Conservation (phyloP, 2,797 vertebrate species). For the Emydoidea blandingii region DNA sequence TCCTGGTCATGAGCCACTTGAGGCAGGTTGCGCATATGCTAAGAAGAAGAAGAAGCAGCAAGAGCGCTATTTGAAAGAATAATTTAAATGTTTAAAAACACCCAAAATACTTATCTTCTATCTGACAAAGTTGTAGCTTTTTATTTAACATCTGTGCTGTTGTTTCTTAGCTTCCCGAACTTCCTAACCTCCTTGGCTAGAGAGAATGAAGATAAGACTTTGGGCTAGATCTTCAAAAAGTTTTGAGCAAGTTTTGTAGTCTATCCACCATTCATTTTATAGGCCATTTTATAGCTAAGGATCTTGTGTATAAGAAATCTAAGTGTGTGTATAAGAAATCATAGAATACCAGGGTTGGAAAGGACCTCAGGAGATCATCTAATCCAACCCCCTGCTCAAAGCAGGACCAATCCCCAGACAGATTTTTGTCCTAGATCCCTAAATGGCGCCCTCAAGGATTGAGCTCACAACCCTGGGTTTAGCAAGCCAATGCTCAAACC, state of each 20-base stretch:
- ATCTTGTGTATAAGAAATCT: background rate
- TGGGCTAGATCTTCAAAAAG: background rate
- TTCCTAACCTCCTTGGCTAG: background rate
- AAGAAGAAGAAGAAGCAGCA: background rate
- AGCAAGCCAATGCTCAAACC: too few species aligned
- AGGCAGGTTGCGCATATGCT: too few species aligned
- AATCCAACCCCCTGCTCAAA: too few species aligned
- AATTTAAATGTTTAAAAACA: constrained; percentile 45
- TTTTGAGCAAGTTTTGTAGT: background rate
- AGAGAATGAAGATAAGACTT: constrained; percentile 2
- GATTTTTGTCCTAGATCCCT: too few species aligned
- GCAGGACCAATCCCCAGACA: too few species aligned
- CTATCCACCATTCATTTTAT: background rate
- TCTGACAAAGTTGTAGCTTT: constrained; percentile 12
- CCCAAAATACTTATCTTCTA: constrained; percentile 23
- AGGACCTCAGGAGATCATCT: too few species aligned
- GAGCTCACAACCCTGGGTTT: too few species aligned
- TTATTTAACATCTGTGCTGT: constrained; percentile 70
- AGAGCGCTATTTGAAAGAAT: constrained; percentile 42
- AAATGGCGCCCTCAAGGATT: too few species aligned
- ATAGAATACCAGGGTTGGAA: too few species aligned
- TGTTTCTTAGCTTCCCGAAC: constrained; percentile 28
- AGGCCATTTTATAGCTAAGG: background rate
- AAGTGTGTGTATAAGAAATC: too few species aligned
- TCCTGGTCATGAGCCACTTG: too few species aligned